Evolutionary conservation across 2,797 vertebrate species (phyloP).

Genomic region (Rhincodon typus): DNA sequence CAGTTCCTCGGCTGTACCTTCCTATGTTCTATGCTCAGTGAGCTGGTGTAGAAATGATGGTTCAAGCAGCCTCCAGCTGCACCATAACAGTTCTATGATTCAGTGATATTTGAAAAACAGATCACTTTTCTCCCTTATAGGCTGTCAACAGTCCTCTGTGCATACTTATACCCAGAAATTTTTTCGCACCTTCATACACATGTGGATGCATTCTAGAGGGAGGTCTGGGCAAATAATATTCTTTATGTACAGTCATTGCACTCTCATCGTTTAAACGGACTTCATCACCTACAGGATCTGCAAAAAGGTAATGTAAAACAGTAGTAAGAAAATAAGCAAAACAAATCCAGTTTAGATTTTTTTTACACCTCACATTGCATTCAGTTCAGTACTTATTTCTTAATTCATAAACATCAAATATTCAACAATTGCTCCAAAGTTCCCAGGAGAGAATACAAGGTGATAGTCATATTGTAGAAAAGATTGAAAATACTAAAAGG

Average conservation of each 20-base stretch:
- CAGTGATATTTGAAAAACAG: not conserved
- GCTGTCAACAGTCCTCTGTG: not conserved
- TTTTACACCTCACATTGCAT: not conserved
- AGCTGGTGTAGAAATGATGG: too few relatives aligned
- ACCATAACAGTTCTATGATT: not conserved
- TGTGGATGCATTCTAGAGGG: not conserved
- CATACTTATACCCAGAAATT: not conserved
- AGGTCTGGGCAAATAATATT: not conserved
- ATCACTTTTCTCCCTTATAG: not conserved
- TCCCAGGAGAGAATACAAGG: not conserved
- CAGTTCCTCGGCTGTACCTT: too few relatives aligned
- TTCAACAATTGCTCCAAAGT: not conserved
- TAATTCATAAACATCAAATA: not conserved
- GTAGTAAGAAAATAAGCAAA: not conserved
- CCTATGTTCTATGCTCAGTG: too few relatives aligned
- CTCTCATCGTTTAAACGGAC: not conserved
- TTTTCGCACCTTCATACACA: not conserved
- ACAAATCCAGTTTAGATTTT: not conserved
- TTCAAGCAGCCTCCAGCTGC: too few relatives aligned
- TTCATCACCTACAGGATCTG: not conserved
- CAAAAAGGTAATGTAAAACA: not conserved
- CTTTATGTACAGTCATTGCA: not conserved
- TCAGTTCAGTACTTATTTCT: not conserved
- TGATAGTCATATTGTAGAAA: too few relatives aligned
- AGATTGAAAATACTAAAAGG: not conserved